Conservation (phyloP, 1,140 invertebrate species). For the Drosophila tani region DNA sequence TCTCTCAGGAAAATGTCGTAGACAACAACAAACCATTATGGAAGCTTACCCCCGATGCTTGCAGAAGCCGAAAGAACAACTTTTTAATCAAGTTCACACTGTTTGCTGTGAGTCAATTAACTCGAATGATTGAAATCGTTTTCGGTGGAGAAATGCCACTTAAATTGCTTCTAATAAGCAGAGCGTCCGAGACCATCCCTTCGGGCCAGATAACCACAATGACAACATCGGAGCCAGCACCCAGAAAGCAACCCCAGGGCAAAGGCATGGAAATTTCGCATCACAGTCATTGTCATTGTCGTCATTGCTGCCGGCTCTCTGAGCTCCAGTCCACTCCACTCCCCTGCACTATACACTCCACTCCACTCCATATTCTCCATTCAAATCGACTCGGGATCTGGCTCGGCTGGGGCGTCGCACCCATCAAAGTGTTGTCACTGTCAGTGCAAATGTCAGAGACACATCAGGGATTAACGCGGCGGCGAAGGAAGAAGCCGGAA, state of each 20-base stretch:
- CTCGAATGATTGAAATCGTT: constrained; percentile 62
- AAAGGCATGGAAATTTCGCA: constrained; percentile 57
- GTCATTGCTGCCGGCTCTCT: constrained; percentile 55
- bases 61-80: constrained; percentile 19
- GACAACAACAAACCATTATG: background rate
- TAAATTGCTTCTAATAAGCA: constrained; percentile 62
- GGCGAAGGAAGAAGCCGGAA: constrained; percentile 40
- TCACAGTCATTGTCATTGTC: constrained; percentile 64
- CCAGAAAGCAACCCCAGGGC: constrained; percentile 39
- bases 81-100: constrained; percentile 72
- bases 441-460: constrained; percentile 84
- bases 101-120: constrained; percentile 51
- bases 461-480: constrained; percentile 83
- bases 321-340: constrained; percentile 24
- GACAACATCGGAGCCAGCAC: constrained; percentile 30
- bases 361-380: constrained; percentile 8
- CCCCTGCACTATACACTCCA: constrained; percentile 2
- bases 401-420: constrained; percentile 48
- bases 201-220: constrained; percentile 26
- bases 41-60: background rate
- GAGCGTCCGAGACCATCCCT: constrained; percentile 25
- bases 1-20: background rate
- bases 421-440: constrained; percentile 85
- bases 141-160: constrained; percentile 52
- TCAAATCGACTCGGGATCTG: constrained; percentile 40